These are phyloP conservation scores for Styela clava DNA, from an alignment of 23 tunicate species.

Conservation along the genomic window DNA sequence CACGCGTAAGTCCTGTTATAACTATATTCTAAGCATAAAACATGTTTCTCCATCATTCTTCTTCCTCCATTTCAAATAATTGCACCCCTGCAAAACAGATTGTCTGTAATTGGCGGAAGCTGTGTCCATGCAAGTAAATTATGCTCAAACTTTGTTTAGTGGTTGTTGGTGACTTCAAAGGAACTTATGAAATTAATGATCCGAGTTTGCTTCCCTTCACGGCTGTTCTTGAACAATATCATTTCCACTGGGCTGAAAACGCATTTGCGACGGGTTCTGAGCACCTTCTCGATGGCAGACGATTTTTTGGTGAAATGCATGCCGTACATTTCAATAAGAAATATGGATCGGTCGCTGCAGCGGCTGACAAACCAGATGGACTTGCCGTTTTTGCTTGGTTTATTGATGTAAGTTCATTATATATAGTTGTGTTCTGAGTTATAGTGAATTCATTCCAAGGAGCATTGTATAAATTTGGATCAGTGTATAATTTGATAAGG, in stretches of 20 bases:
- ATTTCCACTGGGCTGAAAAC: conserved; percentile 49
- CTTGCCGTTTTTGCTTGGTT: conserved; percentile 69
- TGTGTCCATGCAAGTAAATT: no score
- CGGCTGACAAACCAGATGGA: conserved; percentile 39
- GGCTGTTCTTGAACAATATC: conserved; percentile 38
- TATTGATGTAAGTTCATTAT: conserved; percentile 33
- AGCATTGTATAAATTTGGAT: no score
- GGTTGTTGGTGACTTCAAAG: neutral
- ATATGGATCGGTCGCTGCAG: conserved; percentile 32
- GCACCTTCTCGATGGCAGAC: conserved; percentile 42
- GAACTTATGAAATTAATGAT: conserved; percentile 12
- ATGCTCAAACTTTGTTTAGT: no score
- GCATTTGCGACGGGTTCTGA: conserved; percentile 45
- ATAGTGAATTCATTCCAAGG: no score
- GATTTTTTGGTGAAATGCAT: conserved; percentile 58
- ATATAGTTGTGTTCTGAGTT: no score
- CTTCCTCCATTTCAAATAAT: no score
- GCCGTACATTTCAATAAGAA: conserved; percentile 61
- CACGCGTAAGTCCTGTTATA: conserved; percentile 11
- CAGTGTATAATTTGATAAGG: no score
- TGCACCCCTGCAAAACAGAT: no score
- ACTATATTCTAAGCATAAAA: no score
- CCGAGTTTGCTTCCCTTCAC: neutral
- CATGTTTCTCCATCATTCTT: no score
- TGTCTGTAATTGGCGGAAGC: neutral